These are phyloP conservation scores for Acrocephalus kingi DNA, from an alignment of 2,113 vertebrate genomes.

Conservation along the genomic window DNA sequence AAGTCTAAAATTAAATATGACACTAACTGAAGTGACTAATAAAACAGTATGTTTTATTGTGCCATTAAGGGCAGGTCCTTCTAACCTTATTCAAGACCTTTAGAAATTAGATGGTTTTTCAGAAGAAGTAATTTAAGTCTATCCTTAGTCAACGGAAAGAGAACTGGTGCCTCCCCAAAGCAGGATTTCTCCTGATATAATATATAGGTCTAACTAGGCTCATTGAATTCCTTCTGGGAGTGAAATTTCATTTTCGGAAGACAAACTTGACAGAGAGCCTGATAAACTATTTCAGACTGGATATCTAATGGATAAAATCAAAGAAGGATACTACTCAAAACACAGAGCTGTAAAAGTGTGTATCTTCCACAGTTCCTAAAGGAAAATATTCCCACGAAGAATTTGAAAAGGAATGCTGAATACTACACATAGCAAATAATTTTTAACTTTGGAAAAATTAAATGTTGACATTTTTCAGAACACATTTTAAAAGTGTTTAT, in stretches of 20 bases:
- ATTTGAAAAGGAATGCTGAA: background rate
- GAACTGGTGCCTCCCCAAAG: background rate
- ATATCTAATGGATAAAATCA: background rate
- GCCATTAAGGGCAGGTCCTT: background rate
- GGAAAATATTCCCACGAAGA: background rate
- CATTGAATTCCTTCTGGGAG: background rate
- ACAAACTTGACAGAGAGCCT: background rate
- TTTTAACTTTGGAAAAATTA: background rate
- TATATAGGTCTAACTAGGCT: background rate
- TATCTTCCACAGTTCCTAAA: background rate
- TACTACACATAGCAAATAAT: background rate
- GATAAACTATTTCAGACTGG: background rate
- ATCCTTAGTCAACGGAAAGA: background rate
- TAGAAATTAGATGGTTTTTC: background rate
- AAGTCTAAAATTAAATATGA: background rate
- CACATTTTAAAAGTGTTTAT: rapidly evolving
- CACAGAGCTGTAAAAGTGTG: background rate
- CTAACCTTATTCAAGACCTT: background rate
- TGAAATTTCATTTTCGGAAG: background rate
- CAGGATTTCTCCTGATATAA: background rate
- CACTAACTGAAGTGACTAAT: background rate
- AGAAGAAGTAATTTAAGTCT: background rate
- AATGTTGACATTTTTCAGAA: background rate
- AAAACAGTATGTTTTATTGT: background rate
- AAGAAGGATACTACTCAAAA: background rate